A percentile compares a stretch with the other conserved stretches of the same genome.
phyloP scores from a whole-genome alignment of 2,888 invertebrate genomes.

The Masnerella sp. region DNA sequence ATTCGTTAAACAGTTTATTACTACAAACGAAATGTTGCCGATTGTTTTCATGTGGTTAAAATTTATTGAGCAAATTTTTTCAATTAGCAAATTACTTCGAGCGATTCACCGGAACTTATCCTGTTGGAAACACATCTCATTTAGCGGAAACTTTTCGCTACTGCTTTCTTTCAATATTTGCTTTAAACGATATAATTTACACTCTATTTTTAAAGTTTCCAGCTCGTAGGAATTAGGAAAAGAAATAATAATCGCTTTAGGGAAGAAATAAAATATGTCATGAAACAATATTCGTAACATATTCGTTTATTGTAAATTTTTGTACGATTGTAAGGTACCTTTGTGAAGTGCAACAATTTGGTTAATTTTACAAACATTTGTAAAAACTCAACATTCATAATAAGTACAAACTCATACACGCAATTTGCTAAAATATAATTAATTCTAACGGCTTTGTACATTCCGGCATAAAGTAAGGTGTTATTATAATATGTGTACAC shows the following conservation, averaged over 20 bases:
- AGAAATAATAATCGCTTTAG: too few relatives aligned
- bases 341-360: constrained; percentile 73
- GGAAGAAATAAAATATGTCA: background rate
- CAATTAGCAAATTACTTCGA: constrained; percentile 22
- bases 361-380: constrained; percentile 53
- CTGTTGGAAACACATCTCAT: background rate
- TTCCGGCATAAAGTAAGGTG: constrained; percentile 35
- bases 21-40: constrained; percentile 17
- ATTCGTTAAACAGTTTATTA: constrained; percentile 7
- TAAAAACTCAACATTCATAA: background rate
- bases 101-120: constrained; percentile 12
- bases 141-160: constrained; percentile 14
- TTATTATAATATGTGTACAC: constrained; percentile 41
- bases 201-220: too few relatives aligned
- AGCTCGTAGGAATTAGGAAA: too few relatives aligned
- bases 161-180: background rate
- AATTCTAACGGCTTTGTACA: constrained; percentile 36
- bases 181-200: background rate
- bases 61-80: constrained; percentile 31
- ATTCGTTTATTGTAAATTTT: constrained; percentile 45
- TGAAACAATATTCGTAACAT: constrained; percentile 5
- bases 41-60: constrained; percentile 24
- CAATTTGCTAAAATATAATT: constrained; percentile 30
- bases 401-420: constrained; percentile 16
- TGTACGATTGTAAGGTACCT: constrained; percentile 73